Evolutionary conservation across 2,113 vertebrate species (phyloP).

Genomic region (Hylia prasina): DNA sequence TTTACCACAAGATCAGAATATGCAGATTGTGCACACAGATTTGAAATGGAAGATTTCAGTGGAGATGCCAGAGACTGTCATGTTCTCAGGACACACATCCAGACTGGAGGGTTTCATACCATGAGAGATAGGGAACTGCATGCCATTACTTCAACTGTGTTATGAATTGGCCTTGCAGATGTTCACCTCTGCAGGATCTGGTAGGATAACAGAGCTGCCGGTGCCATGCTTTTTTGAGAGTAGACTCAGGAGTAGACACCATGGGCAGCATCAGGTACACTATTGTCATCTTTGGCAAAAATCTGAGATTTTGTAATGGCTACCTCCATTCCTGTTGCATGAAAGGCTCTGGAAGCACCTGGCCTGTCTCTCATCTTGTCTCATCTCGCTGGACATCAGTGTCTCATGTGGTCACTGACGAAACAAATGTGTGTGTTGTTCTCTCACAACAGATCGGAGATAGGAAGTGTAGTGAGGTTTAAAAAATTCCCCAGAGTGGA

Average conservation of each 20-base stretch:
- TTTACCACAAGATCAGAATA: neutral
- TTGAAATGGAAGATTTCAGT: neutral
- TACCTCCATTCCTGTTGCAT: neutral
- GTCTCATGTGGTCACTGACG: fast-evolving
- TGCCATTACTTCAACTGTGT: neutral
- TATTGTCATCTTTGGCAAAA: neutral
- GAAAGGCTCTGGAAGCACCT: neutral
- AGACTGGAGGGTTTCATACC: neutral
- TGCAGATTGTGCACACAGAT: neutral
- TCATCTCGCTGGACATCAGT: fast-evolving
- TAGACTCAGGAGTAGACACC: neutral
- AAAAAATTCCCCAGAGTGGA: neutral
- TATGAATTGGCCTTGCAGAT: neutral
- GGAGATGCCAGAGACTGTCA: neutral
- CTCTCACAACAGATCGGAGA: neutral
- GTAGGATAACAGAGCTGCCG: neutral
- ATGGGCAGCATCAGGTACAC: neutral
- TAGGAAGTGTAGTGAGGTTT: neutral
- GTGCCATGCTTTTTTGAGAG: neutral
- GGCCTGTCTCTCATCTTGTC: no score
- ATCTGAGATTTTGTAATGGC: neutral
- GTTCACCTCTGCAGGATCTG: neutral
- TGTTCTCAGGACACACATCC: neutral
- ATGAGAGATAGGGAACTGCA: neutral
- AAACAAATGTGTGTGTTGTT: fast-evolving